These are phyloP conservation scores for Prosopocoilus inquinatus DNA, from an alignment of 2,888 invertebrate genomes.

Conservation along the genomic window DNA sequence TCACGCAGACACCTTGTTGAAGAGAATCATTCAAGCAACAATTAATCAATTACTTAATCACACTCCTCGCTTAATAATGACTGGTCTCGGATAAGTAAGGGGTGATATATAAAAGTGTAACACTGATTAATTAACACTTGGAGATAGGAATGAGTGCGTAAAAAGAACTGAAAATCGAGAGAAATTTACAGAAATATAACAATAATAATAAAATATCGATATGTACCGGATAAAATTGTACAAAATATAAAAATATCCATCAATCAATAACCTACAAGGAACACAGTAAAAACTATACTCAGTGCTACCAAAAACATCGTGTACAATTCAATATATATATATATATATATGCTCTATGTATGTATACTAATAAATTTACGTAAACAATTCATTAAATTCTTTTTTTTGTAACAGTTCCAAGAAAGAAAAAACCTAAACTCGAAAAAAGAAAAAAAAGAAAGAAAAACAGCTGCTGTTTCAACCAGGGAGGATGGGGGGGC, in stretches of 20 bases:
- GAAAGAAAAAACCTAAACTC: not conserved
- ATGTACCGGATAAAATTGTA: not conserved
- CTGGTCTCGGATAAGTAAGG: too few relatives aligned
- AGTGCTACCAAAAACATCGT: constrained; percentile 35
- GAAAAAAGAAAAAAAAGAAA: constrained; percentile 2
- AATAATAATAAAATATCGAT: not conserved
- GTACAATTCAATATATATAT: constrained; percentile 1
- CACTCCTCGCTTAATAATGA: too few relatives aligned
- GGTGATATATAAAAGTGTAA: too few relatives aligned
- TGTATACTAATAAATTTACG: not conserved
- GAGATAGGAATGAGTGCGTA: too few relatives aligned
- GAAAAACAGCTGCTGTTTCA: not conserved
- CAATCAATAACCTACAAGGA: constrained; percentile 5
- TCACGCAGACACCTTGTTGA: too few relatives aligned
- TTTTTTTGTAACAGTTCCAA: constrained; percentile 2
- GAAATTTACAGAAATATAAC: too few relatives aligned
- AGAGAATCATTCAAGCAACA: too few relatives aligned
- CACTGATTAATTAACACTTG: too few relatives aligned
- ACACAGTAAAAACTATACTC: constrained; percentile 5
- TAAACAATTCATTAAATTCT: constrained; percentile 1
- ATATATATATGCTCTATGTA: not conserved
- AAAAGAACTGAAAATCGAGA: too few relatives aligned
- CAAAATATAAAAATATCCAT: constrained; percentile 5
- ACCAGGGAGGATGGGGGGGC: too few relatives aligned
- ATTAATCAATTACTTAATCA: too few relatives aligned